These are phyloP conservation scores for Ursus arctos DNA, from an alignment of 2,113 vertebrate genomes.

Conservation along the genomic window DNA sequence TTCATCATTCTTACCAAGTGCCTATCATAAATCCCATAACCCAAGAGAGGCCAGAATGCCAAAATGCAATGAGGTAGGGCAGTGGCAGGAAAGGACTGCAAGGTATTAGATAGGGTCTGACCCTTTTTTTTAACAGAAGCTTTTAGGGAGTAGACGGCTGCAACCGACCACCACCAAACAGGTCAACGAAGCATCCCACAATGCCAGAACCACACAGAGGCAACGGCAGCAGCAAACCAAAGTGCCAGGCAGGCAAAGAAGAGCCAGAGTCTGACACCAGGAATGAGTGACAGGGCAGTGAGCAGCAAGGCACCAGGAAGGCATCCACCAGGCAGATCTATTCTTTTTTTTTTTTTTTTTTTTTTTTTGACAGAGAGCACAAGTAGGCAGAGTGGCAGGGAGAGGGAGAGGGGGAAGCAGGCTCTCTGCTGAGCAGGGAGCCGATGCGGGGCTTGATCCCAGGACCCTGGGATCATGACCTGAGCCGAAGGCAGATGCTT, in stretches of 20 bases:
- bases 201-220: background rate
- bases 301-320: background rate
- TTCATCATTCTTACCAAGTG: background rate
- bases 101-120: too few species aligned
- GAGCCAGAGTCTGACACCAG: background rate
- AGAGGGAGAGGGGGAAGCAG: too few species aligned
- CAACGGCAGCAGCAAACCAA: background rate
- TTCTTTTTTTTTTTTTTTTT: background rate
- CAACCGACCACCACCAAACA: background rate
- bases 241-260: background rate
- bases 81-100: background rate
- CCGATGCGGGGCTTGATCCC: too few species aligned
- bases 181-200: background rate
- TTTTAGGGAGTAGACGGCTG: background rate
- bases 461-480: too few species aligned
- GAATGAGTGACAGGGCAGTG: background rate
- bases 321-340: background rate
- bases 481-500: too few species aligned
- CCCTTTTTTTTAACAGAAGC: background rate
- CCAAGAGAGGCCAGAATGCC: background rate
- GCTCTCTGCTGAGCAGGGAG: too few species aligned
- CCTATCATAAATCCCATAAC: background rate
- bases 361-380: too few species aligned
- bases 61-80: background rate
- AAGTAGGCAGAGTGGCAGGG: too few species aligned